Conservation (phyloP, 1,140 invertebrate species). For the Akabosia matsudoensis region DNA sequence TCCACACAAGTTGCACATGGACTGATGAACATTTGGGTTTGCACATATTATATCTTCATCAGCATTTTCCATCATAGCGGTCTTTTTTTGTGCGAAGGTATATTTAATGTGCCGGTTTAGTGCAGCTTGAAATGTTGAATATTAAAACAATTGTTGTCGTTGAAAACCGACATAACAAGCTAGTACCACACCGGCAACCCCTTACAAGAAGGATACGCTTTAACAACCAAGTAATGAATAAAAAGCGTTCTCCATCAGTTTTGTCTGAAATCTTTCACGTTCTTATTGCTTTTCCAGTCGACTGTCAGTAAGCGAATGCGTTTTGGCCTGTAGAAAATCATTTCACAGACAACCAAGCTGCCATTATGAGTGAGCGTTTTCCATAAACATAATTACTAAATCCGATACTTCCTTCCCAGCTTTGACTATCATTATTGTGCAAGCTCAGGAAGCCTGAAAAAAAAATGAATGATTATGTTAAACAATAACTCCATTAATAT, state of each 20-base stretch:
- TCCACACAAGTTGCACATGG: conserved; percentile 11
- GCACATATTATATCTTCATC: neutral
- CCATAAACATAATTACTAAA: conserved; percentile 9
- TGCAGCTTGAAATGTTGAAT: too few relatives aligned
- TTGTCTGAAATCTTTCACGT: too few relatives aligned
- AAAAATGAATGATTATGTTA: neutral
- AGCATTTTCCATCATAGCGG: neutral
- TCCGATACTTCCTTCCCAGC: conserved; percentile 6
- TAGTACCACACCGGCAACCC: too few relatives aligned
- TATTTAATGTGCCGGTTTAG: too few relatives aligned
- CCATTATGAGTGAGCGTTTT: neutral
- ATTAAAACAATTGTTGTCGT: too few relatives aligned
- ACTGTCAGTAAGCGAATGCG: neutral
- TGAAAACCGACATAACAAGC: too few relatives aligned
- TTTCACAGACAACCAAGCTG: neutral
- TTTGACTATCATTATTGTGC: neutral
- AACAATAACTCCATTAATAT: neutral
- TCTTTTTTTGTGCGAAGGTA: neutral
- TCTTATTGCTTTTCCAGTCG: too few relatives aligned
- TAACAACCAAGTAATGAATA: too few relatives aligned
- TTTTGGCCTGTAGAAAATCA: neutral
- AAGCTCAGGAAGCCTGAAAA: neutral
- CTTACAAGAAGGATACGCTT: too few relatives aligned
- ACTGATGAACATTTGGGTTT: neutral
- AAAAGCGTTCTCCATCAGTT: too few relatives aligned